Base-by-base conservation (phyloP, 2,797 vertebrate genomes). In the Oreonectes daqikongensis region DNA sequence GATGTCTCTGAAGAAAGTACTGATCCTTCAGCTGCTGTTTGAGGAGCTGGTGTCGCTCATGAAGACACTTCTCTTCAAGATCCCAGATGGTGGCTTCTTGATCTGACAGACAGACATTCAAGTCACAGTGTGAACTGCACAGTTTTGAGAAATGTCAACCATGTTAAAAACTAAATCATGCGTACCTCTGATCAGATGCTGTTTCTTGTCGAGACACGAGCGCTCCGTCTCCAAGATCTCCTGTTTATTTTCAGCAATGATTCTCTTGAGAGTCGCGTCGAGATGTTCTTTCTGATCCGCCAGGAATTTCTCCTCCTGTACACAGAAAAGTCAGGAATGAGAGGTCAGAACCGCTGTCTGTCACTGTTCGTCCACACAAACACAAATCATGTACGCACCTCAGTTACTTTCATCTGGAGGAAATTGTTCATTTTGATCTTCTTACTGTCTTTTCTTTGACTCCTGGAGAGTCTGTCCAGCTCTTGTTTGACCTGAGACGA, bases 21-120 rank as follows among this genome's bases (percentile, higher is more conserved):
- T 95, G 95, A 69, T 99, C 97, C 82, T 99, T 99, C 14, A 98
- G 90, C 88, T 99, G 97, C 90, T 99, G 97, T 86, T 98, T 99
- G 72, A 94, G 24, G 0, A 98, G 88, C 91, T 99, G 98, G 81
- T 98, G 96, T 44, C 87, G 91, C 91, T 99, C 96, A 18, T 97
- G 94, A 4, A 97, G 88, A 75, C 95, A 95, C 75, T 88, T 95
- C 89, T 99, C 96, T 78, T 99, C 96, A 53, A 97, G 89, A 17
- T 97, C 96, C 98, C 98, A 99, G 28, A 97, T 87, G 0, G 89
- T 91, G 0, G 91, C 94, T 85, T 99, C 98, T 1, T 94, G 89
- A 28, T 96, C 98, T 99, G 84, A 59, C 60, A 30, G 14, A 46
- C 12, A 72, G 7, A 52, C 53, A 59, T 30, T 17, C 5, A 8